Evolutionary conservation across 2,888 invertebrate genomes (phyloP).

Genomic region (Syrista parreyssii): DNA sequence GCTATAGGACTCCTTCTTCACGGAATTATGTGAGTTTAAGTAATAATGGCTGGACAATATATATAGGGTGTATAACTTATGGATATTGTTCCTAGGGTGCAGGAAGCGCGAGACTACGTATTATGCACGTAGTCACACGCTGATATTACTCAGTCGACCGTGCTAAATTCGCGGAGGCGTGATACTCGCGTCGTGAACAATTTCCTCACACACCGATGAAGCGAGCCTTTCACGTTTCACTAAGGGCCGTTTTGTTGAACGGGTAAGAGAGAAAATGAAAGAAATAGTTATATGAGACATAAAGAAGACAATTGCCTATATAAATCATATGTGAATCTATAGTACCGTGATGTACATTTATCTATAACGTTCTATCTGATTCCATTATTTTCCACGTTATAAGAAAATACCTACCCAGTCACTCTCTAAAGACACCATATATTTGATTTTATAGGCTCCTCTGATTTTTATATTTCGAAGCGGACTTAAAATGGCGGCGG

Average conservation of each 20-base stretch:
- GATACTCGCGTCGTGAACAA: constrained; percentile 43
- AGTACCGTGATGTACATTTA: neutral
- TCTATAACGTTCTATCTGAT: too few relatives aligned
- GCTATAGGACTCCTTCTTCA: neutral
- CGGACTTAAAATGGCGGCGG: neutral
- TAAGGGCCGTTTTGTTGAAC: neutral
- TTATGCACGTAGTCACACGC: neutral
- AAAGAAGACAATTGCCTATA: neutral
- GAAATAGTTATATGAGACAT: neutral
- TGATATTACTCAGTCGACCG: constrained; percentile 27
- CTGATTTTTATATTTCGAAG: neutral
- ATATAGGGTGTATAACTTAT: neutral
- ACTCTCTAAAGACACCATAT: too few relatives aligned
- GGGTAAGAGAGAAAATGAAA: neutral
- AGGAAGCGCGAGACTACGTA: neutral
- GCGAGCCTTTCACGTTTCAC: constrained; percentile 9
- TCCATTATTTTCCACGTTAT: too few relatives aligned
- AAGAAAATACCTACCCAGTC: too few relatives aligned
- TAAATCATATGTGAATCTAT: neutral
- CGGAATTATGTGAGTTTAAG: neutral
- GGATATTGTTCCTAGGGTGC: neutral
- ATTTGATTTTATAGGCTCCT: too few relatives aligned
- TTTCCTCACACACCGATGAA: constrained; percentile 39
- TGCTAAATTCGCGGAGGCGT: constrained; percentile 42
- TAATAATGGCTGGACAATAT: neutral